phyloP scores from a whole-genome alignment of 2,797 vertebrate species.

The Euphonia xanthogaster region DNA sequence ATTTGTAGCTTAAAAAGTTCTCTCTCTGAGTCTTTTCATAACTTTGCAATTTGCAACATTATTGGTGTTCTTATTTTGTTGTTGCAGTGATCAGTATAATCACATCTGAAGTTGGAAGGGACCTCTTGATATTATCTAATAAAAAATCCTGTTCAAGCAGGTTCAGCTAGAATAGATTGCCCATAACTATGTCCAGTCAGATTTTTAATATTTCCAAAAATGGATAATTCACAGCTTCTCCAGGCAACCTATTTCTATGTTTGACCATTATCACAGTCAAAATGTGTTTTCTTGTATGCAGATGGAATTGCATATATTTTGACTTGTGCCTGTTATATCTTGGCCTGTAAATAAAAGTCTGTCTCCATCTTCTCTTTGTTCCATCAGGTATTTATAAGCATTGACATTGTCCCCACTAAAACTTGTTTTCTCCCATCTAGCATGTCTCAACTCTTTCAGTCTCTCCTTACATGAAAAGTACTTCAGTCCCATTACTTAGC shows the following conservation, averaged over 20 bases:
- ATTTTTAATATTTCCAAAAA: not conserved
- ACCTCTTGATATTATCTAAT: not conserved
- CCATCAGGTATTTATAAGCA: not conserved
- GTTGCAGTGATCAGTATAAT: not conserved
- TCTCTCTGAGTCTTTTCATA: not conserved
- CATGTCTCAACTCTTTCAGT: not conserved
- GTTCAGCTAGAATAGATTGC: not conserved
- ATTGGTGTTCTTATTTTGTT: not conserved
- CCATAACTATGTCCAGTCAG: not conserved
- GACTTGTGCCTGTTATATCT: not conserved
- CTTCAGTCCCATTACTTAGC: not conserved
- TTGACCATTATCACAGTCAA: not conserved
- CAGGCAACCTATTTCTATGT: not conserved
- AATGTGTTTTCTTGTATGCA: not conserved
- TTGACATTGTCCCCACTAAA: not conserved
- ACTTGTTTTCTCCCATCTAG: not conserved
- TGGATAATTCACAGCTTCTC: not conserved
- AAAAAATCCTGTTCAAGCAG: not conserved
- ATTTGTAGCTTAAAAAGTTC: not conserved
- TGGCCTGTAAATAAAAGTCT: not conserved
- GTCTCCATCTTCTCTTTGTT: not conserved
- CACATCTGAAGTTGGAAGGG: not conserved
- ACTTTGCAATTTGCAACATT: not conserved
- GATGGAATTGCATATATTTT: not conserved
- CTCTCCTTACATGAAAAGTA: not conserved